A percentile compares a stretch with the other conserved stretches of the same genome.
Conservation (phyloP, 2,888 invertebrate species). For the Cephalotes varians region DNA sequence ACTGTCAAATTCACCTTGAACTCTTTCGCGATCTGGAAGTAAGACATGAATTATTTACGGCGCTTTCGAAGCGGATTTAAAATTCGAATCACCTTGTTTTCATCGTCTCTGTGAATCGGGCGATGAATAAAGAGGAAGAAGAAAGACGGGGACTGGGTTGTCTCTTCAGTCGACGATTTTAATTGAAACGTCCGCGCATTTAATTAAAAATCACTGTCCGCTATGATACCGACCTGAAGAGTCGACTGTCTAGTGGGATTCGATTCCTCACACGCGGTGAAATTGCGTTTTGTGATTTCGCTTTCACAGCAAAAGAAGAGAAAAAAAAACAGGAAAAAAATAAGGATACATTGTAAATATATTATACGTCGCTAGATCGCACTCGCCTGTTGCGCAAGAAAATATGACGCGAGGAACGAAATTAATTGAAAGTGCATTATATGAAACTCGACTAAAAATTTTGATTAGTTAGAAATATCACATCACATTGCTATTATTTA, state of each 20-base stretch:
- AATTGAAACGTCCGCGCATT: constrained; percentile 74
- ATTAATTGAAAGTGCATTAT: constrained; percentile 8
- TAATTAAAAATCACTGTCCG: constrained; percentile 74
- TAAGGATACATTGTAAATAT: not conserved
- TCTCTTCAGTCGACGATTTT: constrained; percentile 59
- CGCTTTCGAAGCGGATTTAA: constrained; percentile 3
- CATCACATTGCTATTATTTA: not conserved
- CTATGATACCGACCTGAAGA: constrained; percentile 53
- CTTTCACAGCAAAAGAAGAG: not conserved
- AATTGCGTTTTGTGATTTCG: constrained; percentile 28
- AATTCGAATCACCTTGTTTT: constrained; percentile 24
- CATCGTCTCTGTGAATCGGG: constrained; percentile 11
- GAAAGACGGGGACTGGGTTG: constrained; percentile 16
- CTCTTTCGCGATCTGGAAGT: constrained; percentile 14
- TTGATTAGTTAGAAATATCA: not conserved
- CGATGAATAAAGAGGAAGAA: not conserved
- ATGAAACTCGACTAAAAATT: constrained; percentile 12
- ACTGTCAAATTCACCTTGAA: not conserved
- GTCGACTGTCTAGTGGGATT: constrained; percentile 46
- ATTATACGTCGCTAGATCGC: not conserved
- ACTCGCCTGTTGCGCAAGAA: constrained; percentile 38
- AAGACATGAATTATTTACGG: constrained; percentile 48
- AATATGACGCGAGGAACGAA: not conserved
- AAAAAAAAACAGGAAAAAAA: not conserved
- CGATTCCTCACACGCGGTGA: not conserved